phyloP scores from a whole-genome alignment of 1,140 invertebrate species.

The Cecropterus lyciades region DNA sequence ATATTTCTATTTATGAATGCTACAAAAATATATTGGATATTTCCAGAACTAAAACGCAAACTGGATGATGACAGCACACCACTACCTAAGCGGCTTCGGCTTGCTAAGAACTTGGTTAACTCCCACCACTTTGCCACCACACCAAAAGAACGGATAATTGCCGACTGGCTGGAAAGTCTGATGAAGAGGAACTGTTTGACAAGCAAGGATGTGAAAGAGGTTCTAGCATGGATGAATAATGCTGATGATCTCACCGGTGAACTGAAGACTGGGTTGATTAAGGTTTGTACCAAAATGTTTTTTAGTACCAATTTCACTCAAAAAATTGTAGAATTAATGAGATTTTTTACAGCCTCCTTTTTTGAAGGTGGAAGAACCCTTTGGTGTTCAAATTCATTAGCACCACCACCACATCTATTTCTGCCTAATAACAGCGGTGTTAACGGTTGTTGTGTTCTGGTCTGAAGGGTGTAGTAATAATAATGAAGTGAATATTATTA shows the following conservation, averaged over 20 bases:
- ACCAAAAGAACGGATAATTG: conserved; percentile 70
- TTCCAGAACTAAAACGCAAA: conserved; percentile 71
- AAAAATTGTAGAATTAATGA: too few relatives aligned
- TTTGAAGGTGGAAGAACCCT: too few relatives aligned
- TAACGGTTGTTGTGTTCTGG: too few relatives aligned
- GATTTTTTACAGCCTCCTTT: too few relatives aligned
- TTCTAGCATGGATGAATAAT: conserved; percentile 62
- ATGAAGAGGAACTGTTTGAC: conserved; percentile 50
- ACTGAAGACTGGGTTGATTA: conserved; percentile 65
- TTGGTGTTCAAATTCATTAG: too few relatives aligned
- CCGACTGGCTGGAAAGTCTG: conserved; percentile 63
- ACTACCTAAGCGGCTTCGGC: conserved; percentile 63
- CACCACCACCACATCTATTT: too few relatives aligned
- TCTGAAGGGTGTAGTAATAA: too few relatives aligned
- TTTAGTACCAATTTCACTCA: too few relatives aligned
- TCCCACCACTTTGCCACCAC: conserved; percentile 68
- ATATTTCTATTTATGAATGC: too few relatives aligned
- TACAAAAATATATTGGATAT: background rate
- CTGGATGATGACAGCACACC: conserved; percentile 59
- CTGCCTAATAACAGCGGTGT: too few relatives aligned
- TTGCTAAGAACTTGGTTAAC: conserved; percentile 68
- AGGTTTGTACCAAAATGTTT: conserved; percentile 63
- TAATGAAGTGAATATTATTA: too few relatives aligned
- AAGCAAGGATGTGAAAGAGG: conserved; percentile 57
- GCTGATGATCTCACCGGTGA: conserved; percentile 65